Percentiles rank a stretch among this genome's conserved stretches.
These are phyloP conservation scores for Pharmacophagus antenor DNA, from an alignment of 2,888 invertebrate genomes.

Conservation along the genomic window DNA sequence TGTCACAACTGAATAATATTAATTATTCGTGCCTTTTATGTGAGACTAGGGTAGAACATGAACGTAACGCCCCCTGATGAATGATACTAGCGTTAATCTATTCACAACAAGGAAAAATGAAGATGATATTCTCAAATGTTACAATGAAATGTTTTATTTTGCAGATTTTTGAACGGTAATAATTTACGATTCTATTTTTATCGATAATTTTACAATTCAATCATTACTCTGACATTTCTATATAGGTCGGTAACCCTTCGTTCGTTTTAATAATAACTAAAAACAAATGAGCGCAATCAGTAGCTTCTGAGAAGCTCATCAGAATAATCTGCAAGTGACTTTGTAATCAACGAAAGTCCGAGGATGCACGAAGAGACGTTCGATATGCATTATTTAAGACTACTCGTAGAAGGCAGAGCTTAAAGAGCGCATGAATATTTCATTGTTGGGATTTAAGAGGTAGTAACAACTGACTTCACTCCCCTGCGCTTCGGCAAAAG, in stretches of 20 bases:
- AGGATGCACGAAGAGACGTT: conserved; percentile 17
- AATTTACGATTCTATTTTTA: no score
- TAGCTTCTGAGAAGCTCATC: not conserved
- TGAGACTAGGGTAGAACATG: not conserved
- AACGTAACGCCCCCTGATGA: not conserved
- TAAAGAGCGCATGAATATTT: conserved; percentile 28
- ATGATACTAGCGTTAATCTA: not conserved
- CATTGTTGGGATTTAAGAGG: conserved; percentile 28
- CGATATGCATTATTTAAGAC: conserved; percentile 28
- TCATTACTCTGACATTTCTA: no score
- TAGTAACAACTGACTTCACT: conserved; percentile 22
- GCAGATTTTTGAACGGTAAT: no score
- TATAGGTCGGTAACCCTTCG: no score
- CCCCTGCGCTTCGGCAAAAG: conserved; percentile 1
- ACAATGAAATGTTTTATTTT: not conserved
- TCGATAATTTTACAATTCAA: no score
- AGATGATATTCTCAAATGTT: no score
- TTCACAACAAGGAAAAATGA: not conserved
- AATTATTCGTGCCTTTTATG: not conserved
- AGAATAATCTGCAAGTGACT: conserved; percentile 18
- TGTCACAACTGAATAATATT: conserved; percentile 4
- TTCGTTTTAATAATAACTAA: no score
- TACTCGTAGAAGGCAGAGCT: conserved; percentile 16
- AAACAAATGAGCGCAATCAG: no score
- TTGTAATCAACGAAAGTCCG: conserved; percentile 15